A percentile compares a stretch with the other conserved stretches of the same genome.
Conservation (phyloP, 2,797 vertebrate genomes). For the Artibeus jamaicensis region DNA sequence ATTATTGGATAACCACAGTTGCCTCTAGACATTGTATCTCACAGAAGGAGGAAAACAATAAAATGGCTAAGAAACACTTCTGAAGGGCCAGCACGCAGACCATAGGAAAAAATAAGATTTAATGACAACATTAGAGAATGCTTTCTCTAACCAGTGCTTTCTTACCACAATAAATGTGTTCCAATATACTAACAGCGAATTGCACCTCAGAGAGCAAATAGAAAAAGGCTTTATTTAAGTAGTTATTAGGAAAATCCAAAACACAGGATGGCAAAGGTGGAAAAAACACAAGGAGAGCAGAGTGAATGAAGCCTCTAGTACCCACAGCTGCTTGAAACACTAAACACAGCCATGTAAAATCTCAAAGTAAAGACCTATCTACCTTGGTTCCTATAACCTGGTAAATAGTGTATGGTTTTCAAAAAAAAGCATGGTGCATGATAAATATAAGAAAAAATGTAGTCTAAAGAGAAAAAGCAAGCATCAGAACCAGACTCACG, state of each 20-base stretch:
- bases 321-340: not conserved
- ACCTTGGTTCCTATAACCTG: not conserved
- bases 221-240: not conserved
- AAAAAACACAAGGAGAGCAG: not conserved
- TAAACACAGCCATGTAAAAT: not conserved
- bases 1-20: not conserved
- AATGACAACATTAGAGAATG: not conserved
- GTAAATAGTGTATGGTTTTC: not conserved
- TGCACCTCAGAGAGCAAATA: not conserved
- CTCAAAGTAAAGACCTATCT: not conserved
- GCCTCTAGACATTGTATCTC: not conserved
- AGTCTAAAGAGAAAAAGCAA: not conserved
- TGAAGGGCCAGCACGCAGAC: too few relatives aligned
- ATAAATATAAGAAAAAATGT: not conserved
- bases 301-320: not conserved
- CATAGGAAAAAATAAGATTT: not conserved
- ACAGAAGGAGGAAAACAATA: not conserved
- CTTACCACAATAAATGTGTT: not conserved
- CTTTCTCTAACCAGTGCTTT: not conserved
- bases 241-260: not conserved
- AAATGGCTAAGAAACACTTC: not conserved
- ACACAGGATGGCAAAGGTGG: too few relatives aligned
- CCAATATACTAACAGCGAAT: not conserved
- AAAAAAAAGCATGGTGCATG: not conserved
- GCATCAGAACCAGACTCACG: not conserved